Evolutionary conservation across 2,797 vertebrate genomes (phyloP).

Genomic region (Mus spretus): DNA sequence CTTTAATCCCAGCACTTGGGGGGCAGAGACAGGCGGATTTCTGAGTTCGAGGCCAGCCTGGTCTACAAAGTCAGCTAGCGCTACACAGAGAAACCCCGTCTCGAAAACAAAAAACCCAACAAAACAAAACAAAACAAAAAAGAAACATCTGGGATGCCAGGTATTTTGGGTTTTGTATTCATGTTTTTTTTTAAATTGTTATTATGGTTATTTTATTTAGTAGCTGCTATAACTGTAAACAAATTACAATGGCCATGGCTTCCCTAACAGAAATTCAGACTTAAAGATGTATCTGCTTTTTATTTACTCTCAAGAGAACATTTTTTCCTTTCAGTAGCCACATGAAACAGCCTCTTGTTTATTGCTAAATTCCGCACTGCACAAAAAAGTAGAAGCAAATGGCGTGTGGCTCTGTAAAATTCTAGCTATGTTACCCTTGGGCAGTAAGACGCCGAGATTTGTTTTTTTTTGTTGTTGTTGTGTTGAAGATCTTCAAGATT

Average conservation of each 20-base stretch:
- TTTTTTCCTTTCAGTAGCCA: constrained; percentile 36
- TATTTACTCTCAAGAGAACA: constrained; percentile 57
- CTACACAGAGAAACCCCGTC: too few species aligned
- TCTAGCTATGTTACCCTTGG: constrained; percentile 47
- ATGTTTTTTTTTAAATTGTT: not conserved
- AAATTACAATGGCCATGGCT: constrained; percentile 24
- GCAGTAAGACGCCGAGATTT: constrained; percentile 32
- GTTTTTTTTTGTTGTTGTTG: constrained; percentile 36
- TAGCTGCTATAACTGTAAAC: constrained; percentile 53
- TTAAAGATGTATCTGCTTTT: constrained; percentile 40
- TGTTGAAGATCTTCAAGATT: constrained; percentile 64
- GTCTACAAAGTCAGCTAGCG: too few species aligned
- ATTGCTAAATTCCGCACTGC: constrained; percentile 60
- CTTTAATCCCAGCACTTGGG: too few species aligned
- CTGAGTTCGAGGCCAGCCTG: too few species aligned
- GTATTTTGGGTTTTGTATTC: constrained; percentile 6
- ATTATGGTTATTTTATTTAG: constrained; percentile 30
- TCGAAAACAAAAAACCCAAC: too few species aligned
- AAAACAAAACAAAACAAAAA: not conserved
- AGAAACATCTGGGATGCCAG: constrained; percentile 25
- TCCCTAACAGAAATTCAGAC: constrained; percentile 62
- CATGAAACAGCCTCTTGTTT: not conserved
- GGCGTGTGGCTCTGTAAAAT: constrained; percentile 53
- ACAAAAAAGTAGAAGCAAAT: not conserved
- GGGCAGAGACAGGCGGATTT: too few species aligned